A percentile compares a stretch with the other conserved stretches of the same genome.
phyloP scores from a whole-genome alignment of 2,888 invertebrate genomes.

The Andrena camellia region DNA sequence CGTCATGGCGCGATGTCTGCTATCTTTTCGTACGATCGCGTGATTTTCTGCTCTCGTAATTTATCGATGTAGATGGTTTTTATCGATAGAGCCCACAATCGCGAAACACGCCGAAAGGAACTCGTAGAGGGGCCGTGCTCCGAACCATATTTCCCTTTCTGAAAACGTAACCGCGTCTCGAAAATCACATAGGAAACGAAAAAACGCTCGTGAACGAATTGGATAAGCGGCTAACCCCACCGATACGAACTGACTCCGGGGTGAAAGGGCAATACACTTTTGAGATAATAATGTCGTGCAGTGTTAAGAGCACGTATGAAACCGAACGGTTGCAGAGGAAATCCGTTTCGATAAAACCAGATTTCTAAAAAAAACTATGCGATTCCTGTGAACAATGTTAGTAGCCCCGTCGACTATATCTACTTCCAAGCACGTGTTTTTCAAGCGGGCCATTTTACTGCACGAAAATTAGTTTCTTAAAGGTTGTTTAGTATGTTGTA shows the following conservation, averaged over 20 bases:
- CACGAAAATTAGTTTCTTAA: not conserved
- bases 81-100: constrained; percentile 27
- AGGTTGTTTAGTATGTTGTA: not conserved
- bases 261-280: constrained; percentile 66
- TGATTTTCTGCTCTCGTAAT: constrained; percentile 32
- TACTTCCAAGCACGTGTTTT: not conserved
- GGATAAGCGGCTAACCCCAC: constrained; percentile 66
- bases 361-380: constrained; percentile 26
- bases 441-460: not conserved
- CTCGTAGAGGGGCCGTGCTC: not conserved
- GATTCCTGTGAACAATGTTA: not conserved
- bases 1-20: constrained; percentile 26
- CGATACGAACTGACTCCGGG: constrained; percentile 52
- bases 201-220: constrained; percentile 31
- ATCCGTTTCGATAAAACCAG: constrained; percentile 41
- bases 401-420: not conserved
- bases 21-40: constrained; percentile 14
- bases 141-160: not conserved
- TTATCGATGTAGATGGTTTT: constrained; percentile 44
- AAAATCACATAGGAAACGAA: constrained; percentile 15
- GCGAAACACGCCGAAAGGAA: not conserved
- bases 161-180: constrained; percentile 31
- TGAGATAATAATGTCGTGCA: constrained; percentile 59
- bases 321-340: constrained; percentile 46
- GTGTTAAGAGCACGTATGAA: constrained; percentile 40